Evolutionary conservation across 2,888 invertebrate genomes (phyloP), one percentile per base, ranked within the genome.

Genomic region (Tachina lurida): DNA sequence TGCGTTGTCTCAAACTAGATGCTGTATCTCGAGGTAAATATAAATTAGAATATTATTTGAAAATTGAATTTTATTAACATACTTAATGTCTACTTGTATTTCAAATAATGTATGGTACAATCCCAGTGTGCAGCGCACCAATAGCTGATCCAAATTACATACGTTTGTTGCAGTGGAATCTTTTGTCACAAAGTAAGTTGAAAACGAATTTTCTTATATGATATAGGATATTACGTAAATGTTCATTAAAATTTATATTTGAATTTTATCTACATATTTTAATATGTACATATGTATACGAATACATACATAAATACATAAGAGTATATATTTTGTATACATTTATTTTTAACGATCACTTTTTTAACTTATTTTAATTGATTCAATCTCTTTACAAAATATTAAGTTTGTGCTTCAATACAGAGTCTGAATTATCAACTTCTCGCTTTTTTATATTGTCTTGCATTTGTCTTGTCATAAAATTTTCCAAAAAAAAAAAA

Each of bases 101-200:
- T 68, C 15, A 81, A 65, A 74, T 60, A 65, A 56, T 31, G 31
- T 31, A 31, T 31, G 31, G 3, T 39, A 19, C 13, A 19, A 54
- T 22, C 0, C 41, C 88, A 94, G 94, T 92, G 79, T 93, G 93
- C 90, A 94, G 93, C 88, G 93, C 93, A 78, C 93, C 93, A 60
- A 90, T 92, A 60, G 91, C 93, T 85, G 93, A 92, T 89, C 93
- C 93, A 76, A 90, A 93, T 86, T 92, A 93, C 71, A 92, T 95
- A 84, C 93, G 95, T 88, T 92, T 96, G 70, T 93, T 96, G 86
- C 95, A 96, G 89, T 96, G 96, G 96, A 96, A 96, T 90, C 94
- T 95, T 87, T 92, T 96, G 63, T 95, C 96, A 17, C 96, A 96
- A 94, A 94, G 96, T 96, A 93, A 92, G 92, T 91, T 52, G 22